phyloP scores from a whole-genome alignment of 2,113 vertebrate species.

The Vimba vimba region DNA sequence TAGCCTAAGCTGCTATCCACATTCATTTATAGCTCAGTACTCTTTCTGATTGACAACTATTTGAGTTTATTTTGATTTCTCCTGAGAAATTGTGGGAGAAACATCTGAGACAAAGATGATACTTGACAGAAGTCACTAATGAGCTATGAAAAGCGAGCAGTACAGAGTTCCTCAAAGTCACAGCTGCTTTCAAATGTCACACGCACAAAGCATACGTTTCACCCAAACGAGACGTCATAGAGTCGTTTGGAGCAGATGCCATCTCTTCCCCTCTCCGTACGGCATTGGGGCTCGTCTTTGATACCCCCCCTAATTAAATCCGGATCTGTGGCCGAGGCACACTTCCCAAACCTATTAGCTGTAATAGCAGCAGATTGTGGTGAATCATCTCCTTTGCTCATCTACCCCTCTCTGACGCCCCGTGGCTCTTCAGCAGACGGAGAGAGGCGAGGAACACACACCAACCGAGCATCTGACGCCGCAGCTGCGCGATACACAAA shows the following conservation, averaged over 20 bases:
- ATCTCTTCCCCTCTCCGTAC: neutral
- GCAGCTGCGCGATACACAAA: constrained; percentile 53
- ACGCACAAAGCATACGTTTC: neutral
- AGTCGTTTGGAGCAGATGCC: constrained; percentile 71
- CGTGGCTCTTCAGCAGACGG: constrained; percentile 46
- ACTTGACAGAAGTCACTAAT: too few relatives aligned
- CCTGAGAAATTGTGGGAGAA: neutral
- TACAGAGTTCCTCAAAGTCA: neutral
- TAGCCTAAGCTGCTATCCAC: too few relatives aligned
- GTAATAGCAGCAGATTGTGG: constrained; percentile 64
- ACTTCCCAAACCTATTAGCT: constrained; percentile 60
- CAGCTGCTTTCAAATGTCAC: neutral
- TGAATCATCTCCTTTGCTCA: constrained; percentile 68
- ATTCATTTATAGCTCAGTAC: too few relatives aligned
- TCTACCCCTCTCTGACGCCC: constrained; percentile 45
- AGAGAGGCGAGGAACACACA: constrained; percentile 19
- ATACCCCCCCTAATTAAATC: constrained; percentile 32
- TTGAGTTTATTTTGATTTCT: too few relatives aligned
- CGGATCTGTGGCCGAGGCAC: constrained; percentile 30
- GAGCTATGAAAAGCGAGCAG: neutral
- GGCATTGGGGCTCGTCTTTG: neutral
- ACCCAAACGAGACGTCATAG: neutral
- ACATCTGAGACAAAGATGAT: neutral
- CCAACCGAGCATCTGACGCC: constrained; percentile 66
- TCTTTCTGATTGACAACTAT: too few relatives aligned